These are phyloP conservation scores for Ochotona princeps DNA, from an alignment of 2,113 vertebrate species.

Conservation along the genomic window DNA sequence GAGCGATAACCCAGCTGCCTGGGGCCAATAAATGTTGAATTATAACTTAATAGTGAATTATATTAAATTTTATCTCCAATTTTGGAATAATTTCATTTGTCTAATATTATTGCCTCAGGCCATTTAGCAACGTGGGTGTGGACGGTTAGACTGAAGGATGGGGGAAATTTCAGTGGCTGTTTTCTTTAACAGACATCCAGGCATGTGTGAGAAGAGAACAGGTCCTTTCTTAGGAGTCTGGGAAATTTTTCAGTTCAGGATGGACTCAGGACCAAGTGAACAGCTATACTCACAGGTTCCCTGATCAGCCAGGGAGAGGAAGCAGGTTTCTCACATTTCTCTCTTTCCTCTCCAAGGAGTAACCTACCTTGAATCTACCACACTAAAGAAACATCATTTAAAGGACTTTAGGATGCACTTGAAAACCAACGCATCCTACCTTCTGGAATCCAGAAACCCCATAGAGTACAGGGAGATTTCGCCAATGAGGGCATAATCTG, in stretches of 20 bases:
- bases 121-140: not conserved
- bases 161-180: not conserved
- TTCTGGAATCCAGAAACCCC: conserved; percentile 96
- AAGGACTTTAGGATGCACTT: not conserved
- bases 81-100: conserved; percentile 19
- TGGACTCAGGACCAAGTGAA: not conserved
- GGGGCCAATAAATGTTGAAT: conserved; percentile 1
- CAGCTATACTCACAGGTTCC: not conserved
- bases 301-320: not conserved
- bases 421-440: conserved; percentile 84
- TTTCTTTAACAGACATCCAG: not conserved
- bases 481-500: conserved; percentile 95
- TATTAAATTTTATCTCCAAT: not conserved
- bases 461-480: conserved; percentile 97
- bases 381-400: not conserved
- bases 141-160: not conserved
- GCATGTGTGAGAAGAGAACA: not conserved
- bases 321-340: not conserved
- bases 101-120: not conserved
- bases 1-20: not conserved
- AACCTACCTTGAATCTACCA: not conserved
- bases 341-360: not conserved
- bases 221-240: not conserved
- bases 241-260: not conserved
- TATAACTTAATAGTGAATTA: conserved; percentile 25